Evolutionary conservation across 2,113 vertebrate species (phyloP).

Genomic region (Triplophysa siluroides): DNA sequence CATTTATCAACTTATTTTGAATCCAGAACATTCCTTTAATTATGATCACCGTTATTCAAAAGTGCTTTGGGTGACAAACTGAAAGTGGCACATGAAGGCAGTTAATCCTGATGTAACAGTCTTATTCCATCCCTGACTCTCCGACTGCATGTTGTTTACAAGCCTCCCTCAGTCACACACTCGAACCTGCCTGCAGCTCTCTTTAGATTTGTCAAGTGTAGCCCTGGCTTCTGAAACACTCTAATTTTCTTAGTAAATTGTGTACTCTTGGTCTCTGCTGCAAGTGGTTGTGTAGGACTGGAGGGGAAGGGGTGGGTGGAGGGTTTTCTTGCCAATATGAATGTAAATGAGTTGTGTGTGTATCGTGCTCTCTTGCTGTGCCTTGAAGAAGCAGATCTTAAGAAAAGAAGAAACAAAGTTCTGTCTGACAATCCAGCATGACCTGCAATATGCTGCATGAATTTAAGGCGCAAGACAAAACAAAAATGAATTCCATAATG

Average conservation of each 20-base stretch:
- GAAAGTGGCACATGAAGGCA: not conserved
- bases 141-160: constrained; percentile 46
- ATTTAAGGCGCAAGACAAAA: constrained; percentile 54
- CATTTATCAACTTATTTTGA: not conserved
- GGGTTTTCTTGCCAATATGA: constrained; percentile 59
- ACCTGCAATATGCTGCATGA: constrained; percentile 78
- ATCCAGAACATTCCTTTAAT: not conserved
- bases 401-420: constrained; percentile 34
- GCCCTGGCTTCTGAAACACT: constrained; percentile 35
- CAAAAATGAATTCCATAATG: constrained; percentile 13
- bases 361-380: constrained; percentile 71
- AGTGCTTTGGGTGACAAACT: not conserved
- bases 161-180: not conserved
- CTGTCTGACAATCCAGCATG: constrained; percentile 78
- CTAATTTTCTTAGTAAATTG: constrained; percentile 49
- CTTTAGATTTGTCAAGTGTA: constrained; percentile 29
- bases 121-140: not conserved
- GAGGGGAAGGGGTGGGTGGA: constrained; percentile 29
- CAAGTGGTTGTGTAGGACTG: constrained; percentile 9
- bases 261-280: constrained; percentile 49
- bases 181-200: constrained; percentile 33
- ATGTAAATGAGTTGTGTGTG: constrained; percentile 64
- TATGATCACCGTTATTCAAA: not conserved
- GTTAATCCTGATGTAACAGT: not conserved
- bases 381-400: constrained; percentile 68